Evolutionary conservation across 2,888 invertebrate species (phyloP), one percentile per base, ranked within the genome.

Genomic region (Augochlorella aurata): DNA sequence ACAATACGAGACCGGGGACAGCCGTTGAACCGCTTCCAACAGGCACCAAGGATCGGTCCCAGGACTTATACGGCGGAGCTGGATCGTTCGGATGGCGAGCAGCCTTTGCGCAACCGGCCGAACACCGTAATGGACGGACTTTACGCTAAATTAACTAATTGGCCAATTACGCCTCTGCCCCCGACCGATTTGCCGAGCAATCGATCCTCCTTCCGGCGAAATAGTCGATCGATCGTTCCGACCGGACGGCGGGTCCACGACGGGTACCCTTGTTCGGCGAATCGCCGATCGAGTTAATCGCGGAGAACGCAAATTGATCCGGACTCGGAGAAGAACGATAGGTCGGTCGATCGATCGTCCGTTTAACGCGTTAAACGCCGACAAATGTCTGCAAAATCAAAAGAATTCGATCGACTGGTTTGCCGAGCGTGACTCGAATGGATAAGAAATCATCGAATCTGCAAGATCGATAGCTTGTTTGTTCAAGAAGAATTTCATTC

Each of bases 131-230:
- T 77, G 54, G 80, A 77, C 77, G 82, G 87, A 88, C 86, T 90
- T 89, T 86, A 90, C 86, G 89, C 87, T 88, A 90, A 91, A 89
- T 91, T 91, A 90, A 90, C 87, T 89, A 89, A 91, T 90, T 88
- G 89, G 84, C 86, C 90, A 91, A 91, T 91, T 90, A 91, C 87
- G 85, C 83, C 88, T 79, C 80, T 81, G 86, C 79, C 74, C 71
- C 38, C 24, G 82, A 74, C 61, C 81, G 85, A 87, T 85, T 82
- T 81, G 79, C 74, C 85, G 61, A 29, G 86, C 88, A 85, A 88
- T 86, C 88, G 89, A 88, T 87, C 86, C 82, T 87, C 88, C 86
- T 87, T 86, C 86, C 84, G 84, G 84, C 84, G 87, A 84, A 85
- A 88, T 85, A 88, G 84, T 79, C 82, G 85, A 86, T 86, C 87